Base-by-base conservation (phyloP, 2,113 vertebrate species). In the Calidris pygmaea region DNA sequence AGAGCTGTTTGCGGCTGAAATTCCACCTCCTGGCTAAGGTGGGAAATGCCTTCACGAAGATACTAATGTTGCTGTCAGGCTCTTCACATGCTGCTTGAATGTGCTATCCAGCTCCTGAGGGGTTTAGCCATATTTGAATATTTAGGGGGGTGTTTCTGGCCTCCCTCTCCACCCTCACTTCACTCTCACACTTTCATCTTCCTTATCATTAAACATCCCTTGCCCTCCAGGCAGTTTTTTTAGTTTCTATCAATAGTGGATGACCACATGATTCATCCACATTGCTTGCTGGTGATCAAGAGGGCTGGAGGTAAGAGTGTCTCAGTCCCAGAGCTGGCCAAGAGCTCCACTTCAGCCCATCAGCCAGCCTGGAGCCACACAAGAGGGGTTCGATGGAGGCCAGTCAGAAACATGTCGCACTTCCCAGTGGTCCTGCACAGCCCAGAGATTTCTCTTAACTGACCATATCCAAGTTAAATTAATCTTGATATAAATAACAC, bases 51-150 rank as follows among this genome's bases (percentile, higher is more conserved):
- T 14, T 52, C 45, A 8, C 12, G 30, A 75, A 76, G 63, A 50
- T 6, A 24, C 12, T 30, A 55, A 9, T 0, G 3, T 34, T 32
- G 20, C 29, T 3, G 1, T 19, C 35, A 32, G 47, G 76, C 9
- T 41, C 17, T 72, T 62, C 90, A 41, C 6, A 1, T 23, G 24
- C 24, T 48, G 17, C 27, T n/a, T 37, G 16, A 76, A 60, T 9
- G 12, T 35, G 37, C 22, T 60, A 41, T 30, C 26, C 56, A 66
- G 50, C 20, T 71, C 45, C 63, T 47, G 23, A 58, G 19, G 8
- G 5, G 14, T 14, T 85, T 43, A 76, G 39, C 45, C 26, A 20
- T 55, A 53, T 37, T n/a, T 65, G 32, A 85, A 53, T 7, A 22
- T 39, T 76, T 45, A 37, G 39, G 8, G 21, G 10, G 24, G 3